Percentiles rank a stretch among this genome's conserved stretches.
These are phyloP conservation scores for Hedychridium roseum DNA, from an alignment of 2,888 invertebrate species.

Conservation along the genomic window DNA sequence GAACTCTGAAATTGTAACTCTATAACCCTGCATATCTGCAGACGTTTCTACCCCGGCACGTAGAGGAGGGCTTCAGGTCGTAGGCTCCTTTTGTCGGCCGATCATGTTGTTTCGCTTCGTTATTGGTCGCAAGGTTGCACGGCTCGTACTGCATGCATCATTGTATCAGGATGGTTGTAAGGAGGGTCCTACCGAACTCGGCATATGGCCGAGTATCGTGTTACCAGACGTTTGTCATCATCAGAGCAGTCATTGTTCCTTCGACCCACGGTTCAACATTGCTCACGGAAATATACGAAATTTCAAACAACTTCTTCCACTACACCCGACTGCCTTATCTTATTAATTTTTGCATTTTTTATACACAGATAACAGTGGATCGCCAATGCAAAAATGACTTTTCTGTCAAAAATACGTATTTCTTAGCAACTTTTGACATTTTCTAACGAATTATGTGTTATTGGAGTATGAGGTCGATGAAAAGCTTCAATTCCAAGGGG, in stretches of 20 bases:
- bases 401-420: constrained; percentile 1
- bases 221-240: constrained; percentile 63
- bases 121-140: constrained; percentile 51
- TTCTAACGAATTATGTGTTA: too few species aligned
- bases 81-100: constrained; percentile 46
- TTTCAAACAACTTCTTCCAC: constrained; percentile 42
- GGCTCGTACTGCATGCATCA: constrained; percentile 25
- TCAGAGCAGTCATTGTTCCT: constrained; percentile 58
- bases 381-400: constrained; percentile 15
- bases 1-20: constrained; percentile 39
- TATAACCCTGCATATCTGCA: constrained; percentile 50
- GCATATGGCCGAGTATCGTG: constrained; percentile 60
- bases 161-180: constrained; percentile 37
- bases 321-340: too few species aligned
- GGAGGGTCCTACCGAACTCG: constrained; percentile 46
- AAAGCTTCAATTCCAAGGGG: not conserved
- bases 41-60: constrained; percentile 43
- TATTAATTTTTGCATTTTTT: too few species aligned
- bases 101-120: constrained; percentile 52
- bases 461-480: too few species aligned
- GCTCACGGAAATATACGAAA: constrained; percentile 38
- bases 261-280: constrained; percentile 39
- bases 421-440: not conserved
- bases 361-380: too few species aligned
- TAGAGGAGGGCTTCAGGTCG: constrained; percentile 45